Percentiles rank a stretch among this genome's conserved stretches.
These are phyloP conservation scores for Patella pellucida DNA, from an alignment of 2,888 invertebrate genomes.

Conservation along the genomic window DNA sequence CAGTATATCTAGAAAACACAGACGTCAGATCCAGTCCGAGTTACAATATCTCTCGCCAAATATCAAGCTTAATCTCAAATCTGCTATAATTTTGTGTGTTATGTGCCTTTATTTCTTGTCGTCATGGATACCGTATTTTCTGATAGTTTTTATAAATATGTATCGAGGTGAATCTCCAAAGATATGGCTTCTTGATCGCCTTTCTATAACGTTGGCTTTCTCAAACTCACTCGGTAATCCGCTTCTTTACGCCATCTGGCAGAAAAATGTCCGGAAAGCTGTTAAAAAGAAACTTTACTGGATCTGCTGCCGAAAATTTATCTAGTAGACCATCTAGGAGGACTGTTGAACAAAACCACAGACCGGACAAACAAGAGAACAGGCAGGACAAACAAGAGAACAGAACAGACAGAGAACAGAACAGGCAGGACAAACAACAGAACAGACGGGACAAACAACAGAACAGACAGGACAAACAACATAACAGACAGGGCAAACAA, in stretches of 20 bases:
- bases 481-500: no score
- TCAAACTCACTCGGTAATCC: conserved; percentile 18
- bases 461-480: no score
- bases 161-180: background rate
- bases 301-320: no score
- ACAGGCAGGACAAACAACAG: no score
- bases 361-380: no score
- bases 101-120: conserved; percentile 14
- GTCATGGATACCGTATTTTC: conserved; percentile 20
- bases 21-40: background rate
- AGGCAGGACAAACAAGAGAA: no score
- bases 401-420: no score
- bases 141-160: background rate
- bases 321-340: no score
- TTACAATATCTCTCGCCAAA: background rate
- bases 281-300: conserved; percentile 2
- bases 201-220: conserved; percentile 9
- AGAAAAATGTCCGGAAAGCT: conserved; percentile 12
- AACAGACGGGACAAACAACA: no score
- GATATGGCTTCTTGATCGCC: background rate
- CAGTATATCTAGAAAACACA: conserved; percentile 4
- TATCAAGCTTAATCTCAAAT: background rate
- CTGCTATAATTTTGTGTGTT: conserved; percentile 9
- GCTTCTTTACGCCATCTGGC: conserved; percentile 9
- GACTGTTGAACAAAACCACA: no score